Percentiles rank a stretch among this genome's conserved stretches.
Evolutionary conservation across 2,113 vertebrate genomes (phyloP).

Genomic region (Monopterus albus): DNA sequence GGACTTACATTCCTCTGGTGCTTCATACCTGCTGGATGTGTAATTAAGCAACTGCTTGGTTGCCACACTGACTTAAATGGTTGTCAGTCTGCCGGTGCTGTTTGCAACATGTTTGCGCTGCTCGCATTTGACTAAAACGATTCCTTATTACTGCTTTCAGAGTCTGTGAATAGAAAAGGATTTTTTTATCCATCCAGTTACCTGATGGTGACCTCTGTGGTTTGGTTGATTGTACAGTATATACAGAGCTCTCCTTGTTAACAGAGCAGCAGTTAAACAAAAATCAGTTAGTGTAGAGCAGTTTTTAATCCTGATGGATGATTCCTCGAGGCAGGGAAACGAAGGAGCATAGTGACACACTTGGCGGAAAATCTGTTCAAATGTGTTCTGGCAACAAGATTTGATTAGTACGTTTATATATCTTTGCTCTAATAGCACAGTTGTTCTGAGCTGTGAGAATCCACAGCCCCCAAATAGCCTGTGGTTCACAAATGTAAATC

Average conservation of each 20-base stretch:
- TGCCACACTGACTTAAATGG: no score
- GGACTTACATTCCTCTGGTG: background rate
- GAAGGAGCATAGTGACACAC: slow-evolving; percentile 1
- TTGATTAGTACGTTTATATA: background rate
- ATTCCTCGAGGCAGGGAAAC: slow-evolving; percentile 10
- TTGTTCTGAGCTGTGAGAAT: slow-evolving; percentile 22
- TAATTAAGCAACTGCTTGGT: background rate
- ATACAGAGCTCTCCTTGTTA: slow-evolving; percentile 6
- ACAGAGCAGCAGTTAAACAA: slow-evolving; percentile 4
- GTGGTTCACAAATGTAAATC: slow-evolving; percentile 32
- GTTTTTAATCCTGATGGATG: slow-evolving; percentile 28
- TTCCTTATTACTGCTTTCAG: background rate
- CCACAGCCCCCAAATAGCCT: slow-evolving; percentile 7
- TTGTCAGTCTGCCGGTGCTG: no score
- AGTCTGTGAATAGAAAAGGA: background rate
- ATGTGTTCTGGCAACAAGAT: slow-evolving; percentile 24
- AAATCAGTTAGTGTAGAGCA: slow-evolving; percentile 11
- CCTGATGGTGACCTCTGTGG: background rate
- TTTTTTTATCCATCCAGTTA: background rate
- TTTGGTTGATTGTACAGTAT: slow-evolving; percentile 2
- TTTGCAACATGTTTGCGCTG: no score
- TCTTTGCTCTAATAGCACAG: slow-evolving; percentile 14
- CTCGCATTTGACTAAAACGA: background rate
- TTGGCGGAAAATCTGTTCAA: slow-evolving; percentile 8
- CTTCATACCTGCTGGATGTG: background rate